Conservation (phyloP, 2,888 invertebrate genomes). For the Drosophila stalkeri region DNA sequence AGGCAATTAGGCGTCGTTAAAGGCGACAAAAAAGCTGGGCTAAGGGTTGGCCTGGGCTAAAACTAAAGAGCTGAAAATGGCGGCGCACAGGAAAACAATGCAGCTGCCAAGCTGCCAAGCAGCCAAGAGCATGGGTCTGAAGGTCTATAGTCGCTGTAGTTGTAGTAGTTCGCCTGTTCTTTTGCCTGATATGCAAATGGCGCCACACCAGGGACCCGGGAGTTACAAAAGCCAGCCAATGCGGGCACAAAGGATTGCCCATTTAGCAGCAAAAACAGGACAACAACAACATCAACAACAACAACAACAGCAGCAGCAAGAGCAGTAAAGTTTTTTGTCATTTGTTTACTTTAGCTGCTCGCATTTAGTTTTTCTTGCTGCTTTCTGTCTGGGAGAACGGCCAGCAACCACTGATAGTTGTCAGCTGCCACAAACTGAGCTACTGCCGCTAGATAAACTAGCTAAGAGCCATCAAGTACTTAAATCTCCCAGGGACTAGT, state of each 20-base stretch:
- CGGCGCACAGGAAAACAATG: slow-evolving; percentile 57
- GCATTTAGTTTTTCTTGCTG: slow-evolving; percentile 60
- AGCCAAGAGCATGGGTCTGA: background rate
- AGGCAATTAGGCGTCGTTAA: slow-evolving; percentile 77
- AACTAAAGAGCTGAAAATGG: slow-evolving; percentile 60
- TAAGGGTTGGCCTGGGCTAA: slow-evolving; percentile 15
- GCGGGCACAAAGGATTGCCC: slow-evolving; percentile 71
- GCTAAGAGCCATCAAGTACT: slow-evolving; percentile 35
- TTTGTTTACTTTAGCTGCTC: slow-evolving; percentile 65
- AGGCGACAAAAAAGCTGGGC: slow-evolving; percentile 58
- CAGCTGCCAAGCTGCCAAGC: slow-evolving; percentile 48
- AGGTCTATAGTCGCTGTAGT: slow-evolving; percentile 4
- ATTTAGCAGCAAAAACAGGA: slow-evolving; percentile 62
- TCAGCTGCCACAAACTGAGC: slow-evolving; percentile 70
- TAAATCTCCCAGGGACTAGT: slow-evolving; percentile 39
- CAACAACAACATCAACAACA: slow-evolving; percentile 40
- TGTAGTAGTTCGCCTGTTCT: slow-evolving; percentile 18
- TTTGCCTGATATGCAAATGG: slow-evolving; percentile 53
- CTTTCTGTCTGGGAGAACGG: slow-evolving; percentile 36
- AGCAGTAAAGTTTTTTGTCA: slow-evolving; percentile 55
- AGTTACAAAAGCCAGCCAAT: slow-evolving; percentile 37
- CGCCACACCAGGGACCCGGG: slow-evolving; percentile 15
- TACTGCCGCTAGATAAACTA: slow-evolving; percentile 44
- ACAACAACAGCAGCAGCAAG: slow-evolving; percentile 37
- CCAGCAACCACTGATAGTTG: slow-evolving; percentile 63